A percentile compares a stretch with the other conserved stretches of the same genome.
These are phyloP conservation scores for Cetoscarus ocellatus DNA, from an alignment of 2,797 vertebrate genomes.

Conservation along the genomic window DNA sequence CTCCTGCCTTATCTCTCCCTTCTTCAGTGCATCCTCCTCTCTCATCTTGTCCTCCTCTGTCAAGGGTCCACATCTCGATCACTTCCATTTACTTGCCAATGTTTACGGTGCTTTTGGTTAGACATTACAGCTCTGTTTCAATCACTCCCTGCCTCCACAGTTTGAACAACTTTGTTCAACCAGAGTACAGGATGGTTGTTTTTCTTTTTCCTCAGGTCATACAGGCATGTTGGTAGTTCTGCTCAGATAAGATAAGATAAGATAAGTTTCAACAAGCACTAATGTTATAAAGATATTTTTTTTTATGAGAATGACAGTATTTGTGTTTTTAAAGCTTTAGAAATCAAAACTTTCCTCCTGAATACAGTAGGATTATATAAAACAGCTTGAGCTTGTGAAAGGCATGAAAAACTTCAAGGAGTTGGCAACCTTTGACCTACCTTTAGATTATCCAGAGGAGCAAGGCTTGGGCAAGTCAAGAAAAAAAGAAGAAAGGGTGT, in stretches of 20 bases:
- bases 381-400: not conserved
- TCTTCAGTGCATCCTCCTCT: not conserved
- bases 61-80: constrained; percentile 9
- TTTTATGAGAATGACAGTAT: not conserved
- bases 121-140: not conserved
- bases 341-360: not conserved
- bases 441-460: too few species aligned
- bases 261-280: not conserved
- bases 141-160: not conserved
- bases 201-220: not conserved
- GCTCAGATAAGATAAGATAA: not conserved
- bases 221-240: not conserved
- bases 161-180: constrained; percentile 14
- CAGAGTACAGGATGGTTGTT: not conserved
- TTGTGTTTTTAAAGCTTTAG: constrained; percentile 10
- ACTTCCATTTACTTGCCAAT: constrained; percentile 5
- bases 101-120: constrained; percentile 14
- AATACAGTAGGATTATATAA: not conserved
- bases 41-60: constrained; percentile 12
- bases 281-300: not conserved
- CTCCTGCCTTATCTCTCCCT: constrained; percentile 35
- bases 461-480: too few species aligned
- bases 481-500: too few species aligned
- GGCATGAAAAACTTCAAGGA: too few species aligned
- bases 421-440: too few species aligned